phyloP scores from a whole-genome alignment of 2,888 invertebrate genomes.

The Xiphydria camelus region DNA sequence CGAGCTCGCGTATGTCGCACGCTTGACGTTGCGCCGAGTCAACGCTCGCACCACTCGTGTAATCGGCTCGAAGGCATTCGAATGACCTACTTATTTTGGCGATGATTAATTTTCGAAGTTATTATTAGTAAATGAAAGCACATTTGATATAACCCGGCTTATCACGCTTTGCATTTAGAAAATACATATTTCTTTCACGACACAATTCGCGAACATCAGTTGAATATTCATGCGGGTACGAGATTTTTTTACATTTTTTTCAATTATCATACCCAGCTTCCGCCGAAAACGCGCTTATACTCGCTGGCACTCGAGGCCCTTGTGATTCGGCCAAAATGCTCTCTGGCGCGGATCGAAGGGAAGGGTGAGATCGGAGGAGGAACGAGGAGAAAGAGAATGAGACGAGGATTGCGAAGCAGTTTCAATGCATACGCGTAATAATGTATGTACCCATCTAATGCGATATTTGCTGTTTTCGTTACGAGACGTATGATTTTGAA shows the following conservation, averaged over 20 bases:
- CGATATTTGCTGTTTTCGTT: constrained; percentile 13
- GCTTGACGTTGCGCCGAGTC: too few relatives aligned
- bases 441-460: constrained; percentile 14
- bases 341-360: constrained; percentile 7
- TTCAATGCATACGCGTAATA: too few relatives aligned
- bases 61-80: too few relatives aligned
- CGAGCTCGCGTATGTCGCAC: too few relatives aligned
- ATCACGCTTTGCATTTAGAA: neutral
- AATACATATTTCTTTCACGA: constrained; percentile 1
- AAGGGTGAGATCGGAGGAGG: neutral
- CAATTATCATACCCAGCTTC: constrained; percentile 27
- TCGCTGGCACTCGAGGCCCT: constrained; percentile 12
- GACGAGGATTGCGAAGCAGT: too few relatives aligned
- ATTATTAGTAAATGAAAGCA: too few relatives aligned
- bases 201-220: constrained; percentile 6
- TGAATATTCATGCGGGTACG: constrained; percentile 36
- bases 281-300: constrained; percentile 9
- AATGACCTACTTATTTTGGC: too few relatives aligned
- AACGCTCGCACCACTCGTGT: too few relatives aligned
- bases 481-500: constrained; percentile 11
- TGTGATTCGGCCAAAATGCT: constrained; percentile 12
- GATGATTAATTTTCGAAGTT: too few relatives aligned
- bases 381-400: too few relatives aligned
- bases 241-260: constrained; percentile 26
- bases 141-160: too few relatives aligned